These are phyloP conservation scores for Drosophila nigritarsus DNA, from an alignment of 2,888 invertebrate genomes.

Conservation along the genomic window DNA sequence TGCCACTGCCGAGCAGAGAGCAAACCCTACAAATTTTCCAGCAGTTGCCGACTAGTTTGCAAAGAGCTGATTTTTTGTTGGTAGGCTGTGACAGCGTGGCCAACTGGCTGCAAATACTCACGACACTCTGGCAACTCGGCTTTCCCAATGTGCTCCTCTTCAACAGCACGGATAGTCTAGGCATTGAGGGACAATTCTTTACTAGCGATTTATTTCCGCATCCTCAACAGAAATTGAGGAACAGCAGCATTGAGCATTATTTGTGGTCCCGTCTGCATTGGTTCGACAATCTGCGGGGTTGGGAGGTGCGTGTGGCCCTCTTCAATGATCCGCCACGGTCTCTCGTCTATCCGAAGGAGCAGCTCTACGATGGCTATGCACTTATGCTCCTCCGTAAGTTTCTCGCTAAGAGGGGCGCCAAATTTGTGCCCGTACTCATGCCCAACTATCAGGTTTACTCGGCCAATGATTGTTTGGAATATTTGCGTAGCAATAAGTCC, in stretches of 20 bases:
- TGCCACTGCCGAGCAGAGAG: not conserved
- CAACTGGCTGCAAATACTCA: slow-evolving; percentile 37
- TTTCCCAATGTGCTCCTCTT: slow-evolving; percentile 56
- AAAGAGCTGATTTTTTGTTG: slow-evolving; percentile 40
- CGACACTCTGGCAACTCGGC: slow-evolving; percentile 40
- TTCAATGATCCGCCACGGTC: slow-evolving; percentile 63
- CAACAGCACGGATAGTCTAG: slow-evolving; percentile 21
- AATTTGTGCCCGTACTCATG: slow-evolving; percentile 40
- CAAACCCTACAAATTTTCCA: slow-evolving; percentile 16
- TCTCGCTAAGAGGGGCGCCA: slow-evolving; percentile 30
- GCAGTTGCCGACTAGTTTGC: slow-evolving; percentile 36
- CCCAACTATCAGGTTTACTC: slow-evolving; percentile 36
- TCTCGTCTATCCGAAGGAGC: slow-evolving; percentile 45
- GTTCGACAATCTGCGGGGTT: slow-evolving; percentile 46
- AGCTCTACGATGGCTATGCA: slow-evolving; percentile 55
- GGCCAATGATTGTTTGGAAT: slow-evolving; percentile 38
- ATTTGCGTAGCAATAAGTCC: slow-evolving; percentile 12
- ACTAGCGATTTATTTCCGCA: slow-evolving; percentile 39
- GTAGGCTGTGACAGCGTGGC: slow-evolving; percentile 26
- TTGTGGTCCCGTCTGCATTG: slow-evolving; percentile 44
- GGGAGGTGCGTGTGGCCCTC: slow-evolving; percentile 54
- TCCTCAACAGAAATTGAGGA: slow-evolving; percentile 10
- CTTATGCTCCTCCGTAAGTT: slow-evolving; percentile 48
- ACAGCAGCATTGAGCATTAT: slow-evolving; percentile 40
- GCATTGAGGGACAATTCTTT: not conserved